Evolutionary conservation across 2,797 vertebrate species (phyloP).

Genomic region (Pseudochaenichthys georgianus): DNA sequence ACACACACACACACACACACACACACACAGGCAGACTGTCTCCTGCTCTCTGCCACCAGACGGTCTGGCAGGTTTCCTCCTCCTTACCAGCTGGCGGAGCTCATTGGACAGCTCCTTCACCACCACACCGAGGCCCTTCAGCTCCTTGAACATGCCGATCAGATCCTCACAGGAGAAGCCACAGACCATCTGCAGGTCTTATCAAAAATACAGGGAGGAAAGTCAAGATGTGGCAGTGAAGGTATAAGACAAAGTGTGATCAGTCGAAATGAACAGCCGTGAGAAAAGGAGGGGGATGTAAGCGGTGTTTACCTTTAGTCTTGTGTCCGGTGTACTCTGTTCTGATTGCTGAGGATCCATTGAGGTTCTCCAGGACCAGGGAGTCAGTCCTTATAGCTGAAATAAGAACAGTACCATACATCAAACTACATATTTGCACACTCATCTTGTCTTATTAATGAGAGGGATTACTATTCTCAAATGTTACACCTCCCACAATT

Average conservation of each 20-base stretch:
- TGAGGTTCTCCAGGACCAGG: slow-evolving; percentile 92
- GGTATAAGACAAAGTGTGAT: not conserved
- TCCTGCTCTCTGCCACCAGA: slow-evolving; percentile 4
- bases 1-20: not conserved
- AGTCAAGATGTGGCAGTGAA: not conserved
- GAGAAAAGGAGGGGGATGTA: not conserved
- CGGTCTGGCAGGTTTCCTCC: slow-evolving; percentile 6
- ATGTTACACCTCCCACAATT: slow-evolving; percentile 11
- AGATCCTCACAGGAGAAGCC: slow-evolving; percentile 97
- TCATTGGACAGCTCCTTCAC: slow-evolving; percentile 93
- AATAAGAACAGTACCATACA: slow-evolving; percentile 3
- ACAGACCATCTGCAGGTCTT: slow-evolving; percentile 94
- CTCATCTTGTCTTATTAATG: slow-evolving; percentile 8
- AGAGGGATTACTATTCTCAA: slow-evolving; percentile 7
- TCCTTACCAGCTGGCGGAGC: slow-evolving; percentile 93
- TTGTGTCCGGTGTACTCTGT: slow-evolving; percentile 97
- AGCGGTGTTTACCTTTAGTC: slow-evolving; percentile 87
- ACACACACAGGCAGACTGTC: not conserved
- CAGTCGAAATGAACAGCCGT: not conserved
- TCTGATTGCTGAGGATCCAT: slow-evolving; percentile 97
- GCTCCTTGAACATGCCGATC: slow-evolving; percentile 94
- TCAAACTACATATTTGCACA: slow-evolving; percentile 5
- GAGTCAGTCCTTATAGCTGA: slow-evolving; percentile 84
- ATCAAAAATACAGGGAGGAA: slow-evolving; percentile 9
- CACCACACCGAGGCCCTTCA: slow-evolving; percentile 92